phyloP scores from a whole-genome alignment of 2,888 invertebrate genomes.

The Drosophila yooni region DNA sequence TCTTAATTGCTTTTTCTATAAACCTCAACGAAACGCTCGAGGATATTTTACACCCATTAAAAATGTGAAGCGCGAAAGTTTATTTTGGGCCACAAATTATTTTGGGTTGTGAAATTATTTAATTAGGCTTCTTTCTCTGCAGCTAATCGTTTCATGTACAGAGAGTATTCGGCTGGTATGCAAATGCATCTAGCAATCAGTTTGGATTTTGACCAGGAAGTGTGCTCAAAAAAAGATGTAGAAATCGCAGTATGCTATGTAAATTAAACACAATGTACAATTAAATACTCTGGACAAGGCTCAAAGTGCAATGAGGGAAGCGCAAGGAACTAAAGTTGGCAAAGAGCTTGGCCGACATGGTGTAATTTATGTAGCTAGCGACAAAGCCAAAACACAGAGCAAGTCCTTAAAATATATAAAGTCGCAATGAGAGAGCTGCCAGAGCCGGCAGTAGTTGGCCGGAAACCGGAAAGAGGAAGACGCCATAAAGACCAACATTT shows the following conservation, averaged over 20 bases:
- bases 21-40: not conserved
- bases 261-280: conserved; percentile 48
- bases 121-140: no score
- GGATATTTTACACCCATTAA: not conserved
- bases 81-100: not conserved
- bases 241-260: conserved; percentile 26
- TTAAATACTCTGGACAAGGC: conserved; percentile 43
- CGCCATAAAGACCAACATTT: conserved; percentile 58
- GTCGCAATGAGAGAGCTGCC: conserved; percentile 1
- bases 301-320: not conserved
- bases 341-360: conserved; percentile 19
- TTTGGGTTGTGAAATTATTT: not conserved
- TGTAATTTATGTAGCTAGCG: conserved; percentile 45
- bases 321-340: conserved; percentile 18
- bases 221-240: conserved; percentile 9
- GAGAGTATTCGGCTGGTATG: conserved; percentile 6
- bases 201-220: conserved; percentile 33
- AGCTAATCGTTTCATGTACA: not conserved
- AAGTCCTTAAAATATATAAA: conserved; percentile 6
- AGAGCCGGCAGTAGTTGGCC: conserved; percentile 17
- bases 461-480: conserved; percentile 54
- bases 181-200: not conserved
- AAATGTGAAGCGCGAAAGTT: not conserved
- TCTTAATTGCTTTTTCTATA: not conserved
- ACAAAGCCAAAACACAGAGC: conserved; percentile 35